phyloP scores from a whole-genome alignment of 2,113 vertebrate genomes.

The Gallinago media region DNA sequence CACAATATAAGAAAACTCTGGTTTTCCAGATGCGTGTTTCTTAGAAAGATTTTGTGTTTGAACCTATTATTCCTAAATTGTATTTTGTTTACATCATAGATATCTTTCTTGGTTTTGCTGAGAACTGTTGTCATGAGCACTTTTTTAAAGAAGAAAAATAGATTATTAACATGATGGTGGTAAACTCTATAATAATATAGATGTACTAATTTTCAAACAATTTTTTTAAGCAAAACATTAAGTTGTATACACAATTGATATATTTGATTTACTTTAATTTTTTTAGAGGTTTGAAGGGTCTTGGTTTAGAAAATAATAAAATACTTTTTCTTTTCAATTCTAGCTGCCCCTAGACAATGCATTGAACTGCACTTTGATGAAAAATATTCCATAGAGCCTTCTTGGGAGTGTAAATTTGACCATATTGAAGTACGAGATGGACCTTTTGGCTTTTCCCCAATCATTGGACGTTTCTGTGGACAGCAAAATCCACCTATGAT shows the following conservation, averaged over 20 bases:
- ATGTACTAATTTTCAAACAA: not conserved
- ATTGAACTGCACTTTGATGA: constrained; percentile 98
- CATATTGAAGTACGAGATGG: constrained; percentile 98
- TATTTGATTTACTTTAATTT: not conserved
- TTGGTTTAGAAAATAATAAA: not conserved
- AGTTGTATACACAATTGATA: not conserved
- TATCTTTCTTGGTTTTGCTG: not conserved
- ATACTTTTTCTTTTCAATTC: constrained; percentile 50
- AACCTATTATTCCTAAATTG: not conserved
- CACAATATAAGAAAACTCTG: not conserved
- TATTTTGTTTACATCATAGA: not conserved
- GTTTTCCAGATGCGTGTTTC: not conserved
- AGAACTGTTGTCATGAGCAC: not conserved
- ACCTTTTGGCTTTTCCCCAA: constrained; percentile 97
- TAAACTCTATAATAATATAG: not conserved
- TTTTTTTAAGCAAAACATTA: not conserved
- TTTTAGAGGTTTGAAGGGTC: not conserved
- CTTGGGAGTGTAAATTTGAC: constrained; percentile 99
- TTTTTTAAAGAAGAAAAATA: not conserved
- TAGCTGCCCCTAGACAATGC: constrained; percentile 96
- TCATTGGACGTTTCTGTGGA: constrained; percentile 97
- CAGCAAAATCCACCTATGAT: constrained; percentile 95
- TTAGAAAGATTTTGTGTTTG: not conserved
- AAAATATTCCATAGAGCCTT: constrained; percentile 97
- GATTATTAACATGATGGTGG: not conserved